phyloP scores from a whole-genome alignment of 1,140 invertebrate species.

The Habropoda laboriosa region DNA sequence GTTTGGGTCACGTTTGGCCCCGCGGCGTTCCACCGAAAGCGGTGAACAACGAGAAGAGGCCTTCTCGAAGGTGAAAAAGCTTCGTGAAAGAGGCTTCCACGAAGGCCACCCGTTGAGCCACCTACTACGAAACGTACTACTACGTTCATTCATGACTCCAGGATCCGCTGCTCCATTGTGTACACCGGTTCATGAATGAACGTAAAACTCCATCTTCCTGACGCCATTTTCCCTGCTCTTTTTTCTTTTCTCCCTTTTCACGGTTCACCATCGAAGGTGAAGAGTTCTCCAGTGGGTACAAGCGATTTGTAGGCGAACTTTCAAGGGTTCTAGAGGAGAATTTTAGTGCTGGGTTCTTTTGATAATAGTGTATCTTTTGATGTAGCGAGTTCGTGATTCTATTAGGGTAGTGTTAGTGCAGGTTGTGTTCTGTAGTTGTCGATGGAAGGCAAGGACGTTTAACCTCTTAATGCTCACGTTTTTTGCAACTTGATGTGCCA shows the following conservation, averaged over 20 bases:
- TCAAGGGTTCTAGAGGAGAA: background rate
- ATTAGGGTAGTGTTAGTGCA: no score
- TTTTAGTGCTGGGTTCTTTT: background rate
- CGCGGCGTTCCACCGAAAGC: background rate
- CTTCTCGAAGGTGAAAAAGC: constrained; percentile 13
- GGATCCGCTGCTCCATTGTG: constrained; percentile 64
- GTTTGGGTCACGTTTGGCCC: constrained; percentile 62
- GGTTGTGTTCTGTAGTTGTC: no score
- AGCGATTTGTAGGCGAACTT: background rate
- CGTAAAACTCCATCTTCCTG: constrained; percentile 49
- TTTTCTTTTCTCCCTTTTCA: background rate
- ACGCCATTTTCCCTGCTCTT: background rate
- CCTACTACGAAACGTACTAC: constrained; percentile 71
- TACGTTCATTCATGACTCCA: constrained; percentile 76
- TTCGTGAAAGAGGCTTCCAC: constrained; percentile 34
- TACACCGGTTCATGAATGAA: constrained; percentile 73
- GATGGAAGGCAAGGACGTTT: no score
- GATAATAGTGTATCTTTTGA: no score
- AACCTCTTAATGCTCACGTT: no score
- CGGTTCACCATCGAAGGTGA: background rate
- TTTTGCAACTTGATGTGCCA: no score
- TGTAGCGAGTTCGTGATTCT: no score
- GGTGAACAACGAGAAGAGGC: background rate
- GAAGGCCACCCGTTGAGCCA: constrained; percentile 54
- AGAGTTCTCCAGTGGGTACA: background rate